These are phyloP conservation scores for Athalia rosae DNA, from an alignment of 2,888 invertebrate species.

Conservation along the genomic window DNA sequence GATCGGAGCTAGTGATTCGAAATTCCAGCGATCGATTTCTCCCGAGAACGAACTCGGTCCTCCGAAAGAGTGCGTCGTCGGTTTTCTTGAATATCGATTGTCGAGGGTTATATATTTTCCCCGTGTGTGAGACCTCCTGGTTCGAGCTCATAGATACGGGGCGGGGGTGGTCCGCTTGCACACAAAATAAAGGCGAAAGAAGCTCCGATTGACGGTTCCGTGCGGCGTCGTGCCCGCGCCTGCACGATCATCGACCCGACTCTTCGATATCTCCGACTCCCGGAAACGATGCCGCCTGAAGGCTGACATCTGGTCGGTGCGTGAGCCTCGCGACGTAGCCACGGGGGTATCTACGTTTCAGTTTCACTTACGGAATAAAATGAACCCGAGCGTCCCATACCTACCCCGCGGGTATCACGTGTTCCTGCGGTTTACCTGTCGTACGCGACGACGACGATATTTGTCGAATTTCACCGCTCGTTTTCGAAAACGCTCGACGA, in stretches of 20 bases:
- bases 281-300: slow-evolving; percentile 35
- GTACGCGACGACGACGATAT: no score
- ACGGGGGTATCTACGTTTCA: slow-evolving; percentile 25
- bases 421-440: no score
- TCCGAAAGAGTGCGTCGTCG: neutral
- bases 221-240: neutral
- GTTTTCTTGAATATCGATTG: slow-evolving; percentile 1
- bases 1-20: no score
- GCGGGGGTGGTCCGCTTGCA: neutral
- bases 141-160: no score
- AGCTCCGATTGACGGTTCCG: slow-evolving; percentile 5
- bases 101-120: neutral
- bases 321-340: slow-evolving; percentile 32
- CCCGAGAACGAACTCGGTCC: no score
- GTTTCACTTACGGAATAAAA: neutral
- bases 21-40: no score
- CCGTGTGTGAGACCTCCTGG: neutral
- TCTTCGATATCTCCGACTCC: slow-evolving; percentile 46
- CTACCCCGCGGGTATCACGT: neutral
- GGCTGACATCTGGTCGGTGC: slow-evolving; percentile 38
- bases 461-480: no score
- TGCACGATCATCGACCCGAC: slow-evolving; percentile 24
- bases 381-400: neutral
- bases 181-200: neutral
- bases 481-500: no score